Evolutionary conservation across 2,113 vertebrate genomes (phyloP).

Genomic region (Fukomys damarensis): DNA sequence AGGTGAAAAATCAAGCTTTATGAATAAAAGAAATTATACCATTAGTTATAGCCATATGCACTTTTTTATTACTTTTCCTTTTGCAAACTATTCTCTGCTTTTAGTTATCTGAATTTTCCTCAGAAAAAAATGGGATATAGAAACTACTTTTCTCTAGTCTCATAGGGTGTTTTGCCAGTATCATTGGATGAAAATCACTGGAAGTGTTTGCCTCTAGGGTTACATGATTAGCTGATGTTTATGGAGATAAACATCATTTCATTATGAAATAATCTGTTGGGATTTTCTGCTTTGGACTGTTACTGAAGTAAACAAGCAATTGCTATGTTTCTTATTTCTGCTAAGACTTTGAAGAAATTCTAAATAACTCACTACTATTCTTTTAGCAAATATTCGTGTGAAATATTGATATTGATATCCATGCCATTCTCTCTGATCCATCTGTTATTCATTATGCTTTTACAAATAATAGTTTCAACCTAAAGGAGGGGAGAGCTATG

Average conservation of each 20-base stretch:
- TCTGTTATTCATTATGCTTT: not conserved
- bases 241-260: not conserved
- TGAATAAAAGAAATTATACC: not conserved
- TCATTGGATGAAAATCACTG: not conserved
- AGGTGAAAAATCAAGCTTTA: not conserved
- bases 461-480: not conserved
- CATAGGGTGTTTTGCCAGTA: not conserved
- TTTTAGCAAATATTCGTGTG: not conserved
- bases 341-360: slow-evolving; percentile 55
- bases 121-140: not conserved
- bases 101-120: not conserved
- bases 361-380: slow-evolving; percentile 52
- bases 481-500: not conserved
- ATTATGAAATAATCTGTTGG: not conserved
- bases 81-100: not conserved
- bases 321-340: not conserved
- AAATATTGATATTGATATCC: not conserved
- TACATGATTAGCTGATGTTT: not conserved
- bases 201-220: not conserved
- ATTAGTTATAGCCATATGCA: not conserved
- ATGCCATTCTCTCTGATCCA: not conserved
- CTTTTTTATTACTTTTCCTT: not conserved
- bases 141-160: not conserved
- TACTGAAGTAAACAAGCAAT: not conserved
- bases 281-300: not conserved